Evolutionary conservation across 2,888 invertebrate genomes (phyloP), one percentile per base, ranked within the genome.

Genomic region (Pocota personata): DNA sequence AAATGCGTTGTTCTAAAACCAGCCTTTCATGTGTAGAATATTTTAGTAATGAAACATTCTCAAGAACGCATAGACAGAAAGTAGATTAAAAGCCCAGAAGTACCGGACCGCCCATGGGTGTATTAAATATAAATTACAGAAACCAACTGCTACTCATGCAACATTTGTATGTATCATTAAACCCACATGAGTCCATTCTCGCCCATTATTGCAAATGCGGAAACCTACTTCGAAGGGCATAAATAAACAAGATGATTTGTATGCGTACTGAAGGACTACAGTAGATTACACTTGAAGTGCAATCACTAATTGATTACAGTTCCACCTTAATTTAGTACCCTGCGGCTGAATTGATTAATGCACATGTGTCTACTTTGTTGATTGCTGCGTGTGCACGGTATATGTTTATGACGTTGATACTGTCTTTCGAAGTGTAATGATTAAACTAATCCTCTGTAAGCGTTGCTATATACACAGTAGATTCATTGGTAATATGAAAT

Each of bases 291-390:
- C 76, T 69, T 76, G 69, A 69, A 82, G 55, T 82, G 82, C 69
- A 82, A 71, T 82, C 64, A 82, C 76, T 82, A 82, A 82, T 82
- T 82, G 82, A 76, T 76, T 82, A 82, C 76, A 71, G 76, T 76
- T 60, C 32, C 67, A 82, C 76, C 69, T 57, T 76, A 62, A 69
- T 71, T 71, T 43, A 82, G 76, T 76, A 19, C 55, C 76, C 46
- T 62, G 76, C 30, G 43, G 62, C 21, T 14, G 69, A n/a, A 48
- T 62, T 76, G 82, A 82, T 82, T 82, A 69, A 76, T 76, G 62
- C 69, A 30, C 43, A 64, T 76, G 82, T 32, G 55, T 21, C 67
- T 50, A 40, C 30, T 37, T 37, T 21, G 72, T 37, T 60, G 58
- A 60, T 72, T 48, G 27, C 48, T 57, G 57, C 30, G 21, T 46